Conservation (phyloP, 2,113 vertebrate genomes). For the Notarius lentiginosus region DNA sequence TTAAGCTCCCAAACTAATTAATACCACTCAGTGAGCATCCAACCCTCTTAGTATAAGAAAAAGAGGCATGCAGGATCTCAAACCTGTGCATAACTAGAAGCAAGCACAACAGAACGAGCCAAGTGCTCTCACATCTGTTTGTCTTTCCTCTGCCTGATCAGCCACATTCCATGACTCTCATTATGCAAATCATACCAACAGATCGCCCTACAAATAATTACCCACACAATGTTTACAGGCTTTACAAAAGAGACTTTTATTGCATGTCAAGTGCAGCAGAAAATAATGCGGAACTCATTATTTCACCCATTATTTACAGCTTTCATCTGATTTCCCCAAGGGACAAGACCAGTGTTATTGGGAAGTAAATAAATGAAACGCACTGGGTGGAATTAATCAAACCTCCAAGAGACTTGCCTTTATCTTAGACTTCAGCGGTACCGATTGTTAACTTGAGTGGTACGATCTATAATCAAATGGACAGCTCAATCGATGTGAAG, state of each 20-base stretch:
- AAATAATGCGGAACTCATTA: constrained; percentile 45
- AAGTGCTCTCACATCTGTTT: neutral
- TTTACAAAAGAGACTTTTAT: constrained; percentile 22
- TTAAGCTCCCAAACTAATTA: constrained; percentile 38
- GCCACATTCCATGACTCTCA: constrained; percentile 55
- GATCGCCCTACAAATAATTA: constrained; percentile 52
- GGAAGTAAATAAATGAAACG: constrained; percentile 58
- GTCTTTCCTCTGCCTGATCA: neutral
- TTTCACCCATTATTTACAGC: constrained; percentile 22
- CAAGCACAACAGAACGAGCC: neutral
- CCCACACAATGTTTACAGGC: constrained; percentile 31
- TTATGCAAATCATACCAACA: constrained; percentile 55
- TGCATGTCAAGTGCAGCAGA: constrained; percentile 1
- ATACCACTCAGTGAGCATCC: constrained; percentile 17
- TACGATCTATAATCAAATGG: constrained; percentile 41
- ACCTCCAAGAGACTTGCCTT: constrained; percentile 47
- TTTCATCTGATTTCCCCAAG: constrained; percentile 45
- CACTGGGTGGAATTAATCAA: constrained; percentile 54
- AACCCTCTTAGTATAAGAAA: constrained; percentile 15
- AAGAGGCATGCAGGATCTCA: neutral
- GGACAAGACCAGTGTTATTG: constrained; percentile 25
- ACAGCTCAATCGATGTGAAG: constrained; percentile 52
- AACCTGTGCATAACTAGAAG: neutral
- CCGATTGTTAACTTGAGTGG: neutral
- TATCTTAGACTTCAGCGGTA: constrained; percentile 34